Evolutionary conservation across 2,113 vertebrate genomes (phyloP), one percentile per base, ranked within the genome.

Genomic region (Gobio gobio): DNA sequence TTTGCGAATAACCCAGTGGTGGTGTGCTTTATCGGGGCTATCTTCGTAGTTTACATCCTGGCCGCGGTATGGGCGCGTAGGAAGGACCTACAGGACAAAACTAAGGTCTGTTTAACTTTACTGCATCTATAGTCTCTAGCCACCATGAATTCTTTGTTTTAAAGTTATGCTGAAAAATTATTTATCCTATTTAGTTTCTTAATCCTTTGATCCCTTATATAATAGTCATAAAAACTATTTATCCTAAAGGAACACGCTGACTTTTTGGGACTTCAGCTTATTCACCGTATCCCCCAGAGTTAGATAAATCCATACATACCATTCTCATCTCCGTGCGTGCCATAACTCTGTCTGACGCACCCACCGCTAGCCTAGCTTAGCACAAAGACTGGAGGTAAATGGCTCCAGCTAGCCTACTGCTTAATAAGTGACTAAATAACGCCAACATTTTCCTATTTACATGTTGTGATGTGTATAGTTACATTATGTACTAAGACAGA

Each of bases 1-100:
- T 99, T 99, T 1, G 92, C 94, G 49, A 93, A 96, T 74, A 99
- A 99, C 86, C 97, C 97, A 0, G 96, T 99, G 61, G 96, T 99
- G 24, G 97, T 97, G 89, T 97, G 94, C 87, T 97, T 97, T 0
- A 96, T 98, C 29, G 96, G 94, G 14, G 95, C 96, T 72, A 95
- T 99, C 85, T 96, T 96, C 76, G 64, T 93, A 54, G 83, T 92
- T 58, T 99, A 98, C 22, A 77, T 97, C 68, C 40, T 98, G 43
- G 93, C 94, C 72, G 89, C 96, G 72, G 91, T 97, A 75, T 99
- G 98, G 97, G 97, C 97, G 0, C 93, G 96, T 80, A 96, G 95
- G 83, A 98, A 98, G 91, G 98, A 99, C 82, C 95, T 95, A 78
- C 95, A 96, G 87, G 97, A 99, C 90, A 92, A 93, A 86, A 93